These are phyloP conservation scores for Chamaetylas fuelleborni DNA, from an alignment of 2,113 vertebrate species.

Conservation along the genomic window DNA sequence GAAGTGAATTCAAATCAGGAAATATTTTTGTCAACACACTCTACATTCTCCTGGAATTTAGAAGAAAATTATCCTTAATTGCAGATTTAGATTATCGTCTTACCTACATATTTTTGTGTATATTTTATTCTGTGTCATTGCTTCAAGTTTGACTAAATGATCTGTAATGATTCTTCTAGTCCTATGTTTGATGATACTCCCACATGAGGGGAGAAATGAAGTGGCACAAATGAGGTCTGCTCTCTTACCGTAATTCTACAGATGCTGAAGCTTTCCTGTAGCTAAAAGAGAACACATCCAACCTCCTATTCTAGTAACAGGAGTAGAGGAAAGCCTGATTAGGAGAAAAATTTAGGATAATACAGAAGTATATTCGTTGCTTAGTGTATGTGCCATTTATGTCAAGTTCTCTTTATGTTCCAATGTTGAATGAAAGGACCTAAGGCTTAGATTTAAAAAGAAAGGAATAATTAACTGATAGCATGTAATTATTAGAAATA, in stretches of 20 bases:
- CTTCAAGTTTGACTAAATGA: neutral
- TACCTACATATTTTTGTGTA: neutral
- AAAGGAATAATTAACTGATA: neutral
- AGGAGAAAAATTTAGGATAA: neutral
- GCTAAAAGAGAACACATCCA: neutral
- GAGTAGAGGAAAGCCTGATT: neutral
- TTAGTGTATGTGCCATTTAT: neutral
- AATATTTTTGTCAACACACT: neutral
- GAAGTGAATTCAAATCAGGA: neutral
- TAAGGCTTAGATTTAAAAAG: neutral
- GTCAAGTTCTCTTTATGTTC: neutral
- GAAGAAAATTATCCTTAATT: neutral
- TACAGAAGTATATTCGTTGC: neutral
- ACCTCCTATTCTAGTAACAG: neutral
- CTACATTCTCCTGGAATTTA: neutral
- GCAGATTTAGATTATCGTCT: neutral
- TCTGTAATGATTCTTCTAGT: neutral
- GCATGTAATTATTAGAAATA: neutral
- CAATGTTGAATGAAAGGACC: neutral
- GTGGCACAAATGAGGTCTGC: neutral
- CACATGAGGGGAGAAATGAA: neutral
- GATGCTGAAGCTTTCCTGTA: neutral
- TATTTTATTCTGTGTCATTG: neutral
- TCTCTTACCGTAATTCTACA: accelerated
- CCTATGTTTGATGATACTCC: neutral